A percentile compares a stretch with the other conserved stretches of the same genome.
These are phyloP conservation scores for Nothobranchius kuhntae DNA, from an alignment of 2,113 vertebrate species.

Conservation along the genomic window DNA sequence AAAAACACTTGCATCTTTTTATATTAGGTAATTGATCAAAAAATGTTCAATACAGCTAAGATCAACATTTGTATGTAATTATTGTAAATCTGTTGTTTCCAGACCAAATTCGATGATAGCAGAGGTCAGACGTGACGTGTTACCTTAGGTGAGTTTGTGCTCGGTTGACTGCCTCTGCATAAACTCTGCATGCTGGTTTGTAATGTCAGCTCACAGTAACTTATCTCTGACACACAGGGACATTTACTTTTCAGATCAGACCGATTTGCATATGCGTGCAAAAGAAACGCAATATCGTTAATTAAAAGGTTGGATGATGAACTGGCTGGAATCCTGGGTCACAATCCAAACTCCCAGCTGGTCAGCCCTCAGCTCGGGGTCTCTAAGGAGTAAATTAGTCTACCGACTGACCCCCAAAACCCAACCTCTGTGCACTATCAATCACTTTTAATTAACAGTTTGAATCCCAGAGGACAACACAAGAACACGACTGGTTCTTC, in stretches of 20 bases:
- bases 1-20: too few species aligned
- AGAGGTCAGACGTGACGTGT: constrained; percentile 62
- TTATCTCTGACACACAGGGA: constrained; percentile 32
- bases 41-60: constrained; percentile 1
- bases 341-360: constrained; percentile 3
- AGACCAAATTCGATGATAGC: constrained; percentile 67
- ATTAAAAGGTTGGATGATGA: constrained; percentile 14
- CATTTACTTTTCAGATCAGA: constrained; percentile 15
- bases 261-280: constrained; percentile 6
- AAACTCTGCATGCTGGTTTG: constrained; percentile 30
- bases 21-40: background rate
- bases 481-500: too few species aligned
- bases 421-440: background rate
- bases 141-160: constrained; percentile 57
- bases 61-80: background rate
- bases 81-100: constrained; percentile 29
- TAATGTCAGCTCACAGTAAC: constrained; percentile 60
- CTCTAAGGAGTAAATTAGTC: background rate
- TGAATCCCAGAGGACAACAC: background rate
- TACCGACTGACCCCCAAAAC: background rate
- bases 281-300: constrained; percentile 20
- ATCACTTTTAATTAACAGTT: background rate
- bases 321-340: background rate
- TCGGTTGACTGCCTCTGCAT: constrained; percentile 19
- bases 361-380: constrained; percentile 2